Base-by-base conservation (phyloP, 2,888 invertebrate species). In the Amitus sp. region DNA sequence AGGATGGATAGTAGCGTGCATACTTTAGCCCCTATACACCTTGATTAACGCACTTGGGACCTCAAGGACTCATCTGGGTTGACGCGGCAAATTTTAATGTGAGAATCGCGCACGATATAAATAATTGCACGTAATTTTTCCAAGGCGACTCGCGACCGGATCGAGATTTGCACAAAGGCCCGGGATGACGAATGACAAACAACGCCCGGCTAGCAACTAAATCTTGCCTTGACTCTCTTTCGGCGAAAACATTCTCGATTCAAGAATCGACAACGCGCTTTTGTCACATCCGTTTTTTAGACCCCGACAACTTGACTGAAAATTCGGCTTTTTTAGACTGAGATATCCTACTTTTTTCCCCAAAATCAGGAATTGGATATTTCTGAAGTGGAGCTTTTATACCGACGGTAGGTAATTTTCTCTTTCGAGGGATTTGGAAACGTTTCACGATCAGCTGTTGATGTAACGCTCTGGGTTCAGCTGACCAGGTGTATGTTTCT, bases 31-130 rank as follows among this genome's bases (percentile, higher is more conserved):
- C 58, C 59, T 63, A 59, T 55, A 63, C 48, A 34, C 55, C 59
- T 63, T 63, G 58, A 63, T 63, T 59, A 63, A 52, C 55, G 47
- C 58, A 12, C 46, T 30, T 43, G 33, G 28, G 45, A 33, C 23
- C 40, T 52, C 63, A 59, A 63, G 59, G 59, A 48, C 63, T 52
- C 51, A 39, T 58, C 50, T 50, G 33, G 12, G 39, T 37, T 62
- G 55, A 58, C 47, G 58, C 39, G 51, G 28, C 47, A 33, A 28
- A 48, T 47, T 48, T 27, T 51, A 40, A 50, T 47, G 47, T 18
- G 39, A 58, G 45, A 51, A 54, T 47, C 45, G 51, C 34, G 34
- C 18, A 33, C 23, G 47, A 52, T 45, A 47, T 42, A 47, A 60
- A 55, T 51, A 40, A 54, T 60, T 28, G 47, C 19, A 9, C 17